Evolutionary conservation across 2,113 vertebrate species (phyloP).

Genomic region (Malurus alboscapulatus): DNA sequence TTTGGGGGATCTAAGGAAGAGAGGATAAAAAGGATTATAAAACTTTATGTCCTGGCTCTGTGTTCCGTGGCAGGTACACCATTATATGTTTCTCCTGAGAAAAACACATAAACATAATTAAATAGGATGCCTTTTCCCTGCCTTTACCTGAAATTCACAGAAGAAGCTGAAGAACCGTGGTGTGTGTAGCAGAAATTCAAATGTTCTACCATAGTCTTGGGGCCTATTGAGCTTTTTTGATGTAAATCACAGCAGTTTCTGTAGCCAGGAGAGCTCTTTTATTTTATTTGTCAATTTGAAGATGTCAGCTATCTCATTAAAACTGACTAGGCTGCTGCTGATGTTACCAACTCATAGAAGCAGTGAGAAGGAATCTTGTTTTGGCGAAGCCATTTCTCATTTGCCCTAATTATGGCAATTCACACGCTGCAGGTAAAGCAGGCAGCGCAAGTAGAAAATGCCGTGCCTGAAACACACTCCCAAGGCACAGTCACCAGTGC

Average conservation of each 20-base stretch:
- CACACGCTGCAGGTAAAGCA: background rate
- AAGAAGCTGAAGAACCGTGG: background rate
- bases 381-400: background rate
- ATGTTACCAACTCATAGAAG: background rate
- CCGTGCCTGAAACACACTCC: background rate
- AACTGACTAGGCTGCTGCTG: background rate
- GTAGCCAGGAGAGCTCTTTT: background rate
- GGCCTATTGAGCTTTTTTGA: background rate
- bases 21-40: background rate
- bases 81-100: background rate
- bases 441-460: background rate
- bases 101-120: background rate
- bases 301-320: background rate
- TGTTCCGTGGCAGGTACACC: background rate
- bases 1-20: background rate
- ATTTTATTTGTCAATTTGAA: background rate
- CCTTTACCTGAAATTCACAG: background rate
- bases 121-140: background rate
- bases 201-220: background rate
- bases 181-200: background rate
- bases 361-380: background rate
- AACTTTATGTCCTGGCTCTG: background rate
- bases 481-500: fast-evolving
- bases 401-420: background rate
- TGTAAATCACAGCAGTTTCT: background rate